Evolutionary conservation across 1,140 invertebrate genomes (phyloP), one percentile per base, ranked within the genome.

Genomic region (Linepithema humile): DNA sequence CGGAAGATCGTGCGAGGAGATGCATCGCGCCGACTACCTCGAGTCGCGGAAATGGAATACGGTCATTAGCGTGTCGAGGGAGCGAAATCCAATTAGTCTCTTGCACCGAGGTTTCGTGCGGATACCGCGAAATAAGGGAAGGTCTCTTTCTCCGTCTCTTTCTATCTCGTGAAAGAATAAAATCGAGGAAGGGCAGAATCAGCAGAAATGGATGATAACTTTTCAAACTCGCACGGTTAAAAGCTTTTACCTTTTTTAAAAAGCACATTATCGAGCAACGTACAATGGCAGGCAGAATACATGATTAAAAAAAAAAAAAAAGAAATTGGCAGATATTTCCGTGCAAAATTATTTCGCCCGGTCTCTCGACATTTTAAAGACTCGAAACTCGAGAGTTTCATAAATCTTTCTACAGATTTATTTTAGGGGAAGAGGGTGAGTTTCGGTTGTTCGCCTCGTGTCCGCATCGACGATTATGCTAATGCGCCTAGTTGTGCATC

Each of bases 11-110:
- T 87, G 82, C 86, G 86, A 88, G 73, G 85, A 87, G 85, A 87
- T 87, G 86, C 85, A 82, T 72, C 62, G 82, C 57, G 86, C 55
- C 80, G 85, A 73, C 72, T 59, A 69, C 78, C 80, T 87, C 85
- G 85, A 87, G 86, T 82, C 85, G 50, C 85, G 83, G 87, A 88
- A 88, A 88, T 88, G 86, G 83, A 88, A 88, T 88, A 88, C 86
- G 87, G 86, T 85, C 87, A 88, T 88, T 88, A 88, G 83, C 86
- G 75, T 85, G 85, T 59, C 70, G 83, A 83, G 86, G 82, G 73
- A 84, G 77, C 65, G 86, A 88, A 88, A 88, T 88, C 86, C 83
- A 88, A 88, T 88, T 88, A 88, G 88, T 84, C 86, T 77, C 85
- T 87, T 88, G 53, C 82, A 32, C 82, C 82, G 82, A 80, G 86